Evolutionary conservation across 2,888 invertebrate genomes (phyloP), one percentile per base, ranked within the genome.

Genomic region (Poecilobothrus nobilitatus): DNA sequence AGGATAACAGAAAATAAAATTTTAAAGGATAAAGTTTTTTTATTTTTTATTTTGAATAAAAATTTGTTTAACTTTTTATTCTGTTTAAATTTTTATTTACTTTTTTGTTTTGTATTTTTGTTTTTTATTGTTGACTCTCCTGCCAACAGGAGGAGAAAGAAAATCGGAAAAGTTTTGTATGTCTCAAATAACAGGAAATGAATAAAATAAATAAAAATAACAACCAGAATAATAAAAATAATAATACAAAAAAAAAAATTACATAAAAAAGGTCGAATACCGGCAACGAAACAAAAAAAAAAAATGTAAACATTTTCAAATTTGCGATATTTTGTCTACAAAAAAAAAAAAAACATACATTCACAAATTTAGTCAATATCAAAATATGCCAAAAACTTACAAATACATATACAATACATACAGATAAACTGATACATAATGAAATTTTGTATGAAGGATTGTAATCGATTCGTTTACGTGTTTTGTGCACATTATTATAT

Each of bases 101-200:
- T 9, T 53, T 18, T 53, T n/a, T 18, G 2, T 53, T 53, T 53
- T 37, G 2, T 5, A 27, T 18, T 53, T 27, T 27, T 27, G 7
- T 41, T 12, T 41, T 12, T 41, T 53, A 2, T 53, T 37, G 9
- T 9, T 53, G 53, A n/a, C n/a, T n/a, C n/a, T n/a, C n/a, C n/a
- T n/a, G n/a, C n/a, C n/a, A n/a, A 27, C 3, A 27, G 27, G 27
- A 27, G 27, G 27, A 27, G 27, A 27, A 27, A 15, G 12, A 53
- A 53, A 53, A 53, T 53, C 18, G 53, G 53, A 53, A 53, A 53
- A 53, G 12, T 53, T 53, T 53, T 18, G 2, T 15, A 53, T 53
- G 53, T 53, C 53, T 53, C 53, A 53, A 53, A 53, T 53, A 18
- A 53, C 18, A 53, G 53, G 53, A 53, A 53, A 53, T 53, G 53